Percentiles rank a stretch among this genome's conserved stretches.
These are phyloP conservation scores for Brachionichthys hirsutus DNA, from an alignment of 2,113 vertebrate genomes.

Conservation along the genomic window DNA sequence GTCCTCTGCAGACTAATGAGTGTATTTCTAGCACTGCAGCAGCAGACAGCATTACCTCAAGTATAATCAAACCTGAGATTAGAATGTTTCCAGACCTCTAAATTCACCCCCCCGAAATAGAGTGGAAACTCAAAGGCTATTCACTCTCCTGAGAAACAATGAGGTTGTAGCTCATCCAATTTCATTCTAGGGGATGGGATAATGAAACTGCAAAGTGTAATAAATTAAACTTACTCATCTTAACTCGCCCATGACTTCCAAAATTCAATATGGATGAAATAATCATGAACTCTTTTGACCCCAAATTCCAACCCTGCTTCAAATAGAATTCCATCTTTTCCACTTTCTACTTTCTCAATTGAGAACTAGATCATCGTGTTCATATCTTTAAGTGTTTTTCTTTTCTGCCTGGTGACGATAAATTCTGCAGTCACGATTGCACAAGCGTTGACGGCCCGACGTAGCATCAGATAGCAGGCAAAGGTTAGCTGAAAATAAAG, in stretches of 20 bases:
- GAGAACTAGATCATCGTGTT: too few relatives aligned
- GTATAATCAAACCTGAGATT: constrained; percentile 17
- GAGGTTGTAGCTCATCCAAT: not conserved
- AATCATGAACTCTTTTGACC: not conserved
- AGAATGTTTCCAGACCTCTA: too few relatives aligned
- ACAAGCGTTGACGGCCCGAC: too few relatives aligned
- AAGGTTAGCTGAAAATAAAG: not conserved
- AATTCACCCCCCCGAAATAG: not conserved
- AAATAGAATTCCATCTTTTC: not conserved
- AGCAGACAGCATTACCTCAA: constrained; percentile 4
- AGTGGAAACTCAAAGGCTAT: not conserved
- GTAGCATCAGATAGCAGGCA: too few relatives aligned
- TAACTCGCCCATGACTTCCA: constrained; percentile 2
- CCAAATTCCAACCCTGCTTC: not conserved
- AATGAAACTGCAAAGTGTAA: not conserved
- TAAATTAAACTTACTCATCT: not conserved
- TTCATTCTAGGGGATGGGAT: not conserved
- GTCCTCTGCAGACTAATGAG: not conserved
- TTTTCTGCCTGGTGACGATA: too few relatives aligned
- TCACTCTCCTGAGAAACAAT: not conserved
- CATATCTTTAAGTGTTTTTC: too few relatives aligned
- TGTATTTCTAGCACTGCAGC: not conserved
- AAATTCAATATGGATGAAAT: not conserved
- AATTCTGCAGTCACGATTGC: too few relatives aligned
- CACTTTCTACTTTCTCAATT: too few relatives aligned